Conservation (phyloP, 2,888 invertebrate species). For the Aquatica leii region DNA sequence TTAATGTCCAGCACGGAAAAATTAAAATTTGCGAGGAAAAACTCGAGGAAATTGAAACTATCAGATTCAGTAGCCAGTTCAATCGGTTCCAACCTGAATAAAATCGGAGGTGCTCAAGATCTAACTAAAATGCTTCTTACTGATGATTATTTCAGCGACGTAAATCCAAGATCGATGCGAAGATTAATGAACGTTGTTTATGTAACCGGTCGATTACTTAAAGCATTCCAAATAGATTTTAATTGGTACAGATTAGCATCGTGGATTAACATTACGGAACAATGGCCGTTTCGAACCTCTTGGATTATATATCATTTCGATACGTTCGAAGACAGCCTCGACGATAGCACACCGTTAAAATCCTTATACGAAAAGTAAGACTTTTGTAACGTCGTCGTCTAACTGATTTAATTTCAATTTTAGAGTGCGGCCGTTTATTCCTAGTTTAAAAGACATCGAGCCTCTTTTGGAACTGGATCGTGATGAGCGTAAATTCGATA, state of each 20-base stretch:
- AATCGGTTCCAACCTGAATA: constrained; percentile 86
- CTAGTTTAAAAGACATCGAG: constrained; percentile 85
- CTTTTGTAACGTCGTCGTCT: background rate
- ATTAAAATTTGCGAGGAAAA: constrained; percentile 64
- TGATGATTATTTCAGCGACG: constrained; percentile 98
- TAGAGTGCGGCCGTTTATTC: constrained; percentile 84
- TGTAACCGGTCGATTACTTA: constrained; percentile 92
- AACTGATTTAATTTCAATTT: constrained; percentile 32
- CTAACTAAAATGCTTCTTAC: constrained; percentile 85
- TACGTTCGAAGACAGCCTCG: constrained; percentile 84
- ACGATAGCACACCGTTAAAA: constrained; percentile 87
- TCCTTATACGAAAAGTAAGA: constrained; percentile 92
- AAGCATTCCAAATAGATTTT: constrained; percentile 99
- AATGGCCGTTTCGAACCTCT: constrained; percentile 97
- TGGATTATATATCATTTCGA: constrained; percentile 97
- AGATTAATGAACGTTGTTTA: constrained; percentile 97
- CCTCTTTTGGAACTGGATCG: constrained; percentile 91
- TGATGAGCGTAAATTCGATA: constrained; percentile 94
- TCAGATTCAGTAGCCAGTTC: constrained; percentile 93
- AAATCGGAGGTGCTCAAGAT: constrained; percentile 77
- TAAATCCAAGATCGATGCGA: constrained; percentile 96
- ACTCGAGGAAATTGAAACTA: constrained; percentile 78
- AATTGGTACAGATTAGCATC: constrained; percentile 98
- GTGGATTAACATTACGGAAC: constrained; percentile 98
- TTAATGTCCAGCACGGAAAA: constrained; percentile 86